These are phyloP conservation scores for Itoplectis maculator DNA, from an alignment of 2,888 invertebrate species.

Conservation along the genomic window DNA sequence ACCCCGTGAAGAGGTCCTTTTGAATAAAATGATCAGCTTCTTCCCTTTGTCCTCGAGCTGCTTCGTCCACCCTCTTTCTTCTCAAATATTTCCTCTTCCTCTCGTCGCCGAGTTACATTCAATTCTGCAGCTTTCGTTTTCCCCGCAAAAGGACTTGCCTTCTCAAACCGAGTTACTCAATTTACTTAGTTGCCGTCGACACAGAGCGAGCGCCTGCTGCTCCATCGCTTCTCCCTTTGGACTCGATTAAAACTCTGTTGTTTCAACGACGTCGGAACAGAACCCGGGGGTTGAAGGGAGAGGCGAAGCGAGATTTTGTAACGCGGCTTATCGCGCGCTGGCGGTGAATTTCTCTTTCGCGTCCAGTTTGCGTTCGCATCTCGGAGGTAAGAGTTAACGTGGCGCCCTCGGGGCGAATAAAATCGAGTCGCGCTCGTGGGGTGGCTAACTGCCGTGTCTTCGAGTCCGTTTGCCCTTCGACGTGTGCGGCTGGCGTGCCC, in stretches of 20 bases:
- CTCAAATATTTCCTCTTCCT: too few relatives aligned
- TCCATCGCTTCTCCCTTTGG: background rate
- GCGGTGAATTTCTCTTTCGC: background rate
- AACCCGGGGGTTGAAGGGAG: too few relatives aligned
- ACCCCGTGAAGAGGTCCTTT: background rate
- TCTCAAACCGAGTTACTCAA: conserved; percentile 1
- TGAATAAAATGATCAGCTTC: background rate
- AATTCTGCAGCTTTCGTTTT: background rate
- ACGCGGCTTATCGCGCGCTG: background rate
- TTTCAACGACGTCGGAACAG: background rate
- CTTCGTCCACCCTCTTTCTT: too few relatives aligned
- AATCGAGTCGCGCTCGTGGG: background rate
- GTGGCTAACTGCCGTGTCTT: background rate
- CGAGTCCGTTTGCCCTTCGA: background rate
- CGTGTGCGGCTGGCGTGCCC: background rate
- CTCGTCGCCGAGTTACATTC: background rate
- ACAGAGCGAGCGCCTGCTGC: background rate
- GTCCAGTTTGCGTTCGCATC: background rate
- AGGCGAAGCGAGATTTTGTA: background rate
- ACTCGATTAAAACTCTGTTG: background rate
- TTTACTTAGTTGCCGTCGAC: background rate
- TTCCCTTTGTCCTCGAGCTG: too few relatives aligned
- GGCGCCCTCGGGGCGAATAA: background rate
- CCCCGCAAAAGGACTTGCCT: background rate
- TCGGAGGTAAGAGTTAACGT: background rate